Conservation (phyloP, 1,140 invertebrate genomes). For the Diorhabda sublineata region DNA sequence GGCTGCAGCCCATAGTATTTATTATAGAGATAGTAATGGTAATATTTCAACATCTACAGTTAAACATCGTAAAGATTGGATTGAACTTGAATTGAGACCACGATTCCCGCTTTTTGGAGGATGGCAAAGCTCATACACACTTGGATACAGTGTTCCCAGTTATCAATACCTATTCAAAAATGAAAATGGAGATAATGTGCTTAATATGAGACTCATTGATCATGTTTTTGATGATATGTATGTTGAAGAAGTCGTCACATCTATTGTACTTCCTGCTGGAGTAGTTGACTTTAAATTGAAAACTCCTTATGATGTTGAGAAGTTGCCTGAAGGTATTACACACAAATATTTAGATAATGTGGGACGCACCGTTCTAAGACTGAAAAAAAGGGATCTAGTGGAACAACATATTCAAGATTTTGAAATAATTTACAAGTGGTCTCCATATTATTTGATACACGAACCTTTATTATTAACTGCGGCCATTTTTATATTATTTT, state of each 20-base stretch:
- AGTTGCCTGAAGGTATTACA: conserved; percentile 72
- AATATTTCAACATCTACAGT: conserved; percentile 98
- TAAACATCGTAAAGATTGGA: conserved; percentile 78
- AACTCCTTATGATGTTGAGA: conserved; percentile 76
- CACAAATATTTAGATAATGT: conserved; percentile 94
- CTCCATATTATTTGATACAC: conserved; percentile 79
- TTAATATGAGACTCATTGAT: conserved; percentile 92
- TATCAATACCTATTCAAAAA: conserved; percentile 88
- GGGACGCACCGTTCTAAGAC: conserved; percentile 83
- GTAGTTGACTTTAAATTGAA: conserved; percentile 74
- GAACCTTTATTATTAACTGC: conserved; percentile 86
- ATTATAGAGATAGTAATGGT: conserved; percentile 85
- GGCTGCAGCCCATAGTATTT: conserved; percentile 59
- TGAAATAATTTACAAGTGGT: conserved; percentile 83
- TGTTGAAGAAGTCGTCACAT: conserved; percentile 85
- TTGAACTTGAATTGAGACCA: conserved; percentile 91
- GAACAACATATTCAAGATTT: conserved; percentile 95
- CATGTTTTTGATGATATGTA: conserved; percentile 97
- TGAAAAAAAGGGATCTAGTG: conserved; percentile 85
- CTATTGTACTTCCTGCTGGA: conserved; percentile 94
- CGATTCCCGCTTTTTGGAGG: conserved; percentile 98
- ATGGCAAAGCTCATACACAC: conserved; percentile 95
- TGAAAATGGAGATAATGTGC: conserved; percentile 68
- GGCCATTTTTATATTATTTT: conserved; percentile 87
- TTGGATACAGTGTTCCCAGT: conserved; percentile 94